Evolutionary conservation across 1,140 invertebrate genomes (phyloP), one percentile per base, ranked within the genome.

Genomic region (Formica exsecta): DNA sequence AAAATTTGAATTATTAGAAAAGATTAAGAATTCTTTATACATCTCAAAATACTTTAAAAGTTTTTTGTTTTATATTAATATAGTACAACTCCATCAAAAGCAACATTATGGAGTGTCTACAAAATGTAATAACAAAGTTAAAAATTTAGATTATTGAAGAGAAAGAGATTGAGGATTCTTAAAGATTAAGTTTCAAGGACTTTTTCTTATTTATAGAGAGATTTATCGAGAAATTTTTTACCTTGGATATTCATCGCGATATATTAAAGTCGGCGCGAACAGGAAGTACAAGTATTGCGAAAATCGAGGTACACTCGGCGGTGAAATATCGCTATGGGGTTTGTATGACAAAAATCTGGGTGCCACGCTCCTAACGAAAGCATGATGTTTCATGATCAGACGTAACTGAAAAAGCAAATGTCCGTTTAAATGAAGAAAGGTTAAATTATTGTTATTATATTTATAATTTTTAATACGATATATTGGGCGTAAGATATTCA

Each of bases 221-320:
- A 29, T 29, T 29, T 79, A 9, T n/a, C 25, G 2, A 25, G 2
- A 22, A 7, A 64, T 48, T 8, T 80, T 8, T 93, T 96, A 98
- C 97, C 98, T 97, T 54, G 98, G 98, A 96, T 99, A 99, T 85
- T 95, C 94, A 91, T 98, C 97, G 88, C 97, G 96, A 93, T 99
- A 99, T 32, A 99, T 94, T 0, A 99, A 95, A 0, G 98, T 99
- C 22, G 98, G 98, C 0, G 97, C 98, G 94, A 98, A 98, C 36
- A 98, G 93, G 92, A 98, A 99, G 92, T 98, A 99, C 0, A 98
- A 90, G 93, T 97, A 99, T 74, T 97, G 97, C 0, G 96, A 96
- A 92, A 98, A 97, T 59, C 96, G 95, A 2, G 98, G 98, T 85
- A 96, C 95, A 0, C 57, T 85, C 54, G 88, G 93, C 75, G n/a